phyloP scores from a whole-genome alignment of 2,113 vertebrate species.

The Cepphus grylle region DNA sequence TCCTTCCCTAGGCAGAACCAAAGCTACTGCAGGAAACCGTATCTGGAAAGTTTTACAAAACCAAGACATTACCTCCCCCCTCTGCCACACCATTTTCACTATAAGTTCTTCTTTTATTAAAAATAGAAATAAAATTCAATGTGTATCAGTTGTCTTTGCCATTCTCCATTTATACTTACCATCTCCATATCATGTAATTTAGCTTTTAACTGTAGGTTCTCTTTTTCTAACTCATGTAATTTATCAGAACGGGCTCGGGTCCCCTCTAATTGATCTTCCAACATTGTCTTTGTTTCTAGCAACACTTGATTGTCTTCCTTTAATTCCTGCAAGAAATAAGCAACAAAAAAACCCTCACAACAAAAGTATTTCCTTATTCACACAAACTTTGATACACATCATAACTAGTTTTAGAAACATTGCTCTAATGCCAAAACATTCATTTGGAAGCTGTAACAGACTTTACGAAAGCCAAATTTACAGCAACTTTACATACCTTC shows the following conservation, averaged over 20 bases:
- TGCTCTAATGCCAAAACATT: background rate
- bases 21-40: background rate
- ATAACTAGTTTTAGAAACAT: background rate
- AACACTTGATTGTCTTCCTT: constrained; percentile 98
- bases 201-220: constrained; percentile 93
- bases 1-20: background rate
- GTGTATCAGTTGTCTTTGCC: background rate
- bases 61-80: background rate
- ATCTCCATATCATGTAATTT: constrained; percentile 96
- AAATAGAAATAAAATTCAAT: background rate
- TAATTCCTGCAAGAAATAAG: constrained; percentile 82
- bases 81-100: background rate
- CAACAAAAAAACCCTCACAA: background rate
- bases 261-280: constrained; percentile 94
- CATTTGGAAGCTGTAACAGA: background rate
- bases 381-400: background rate
- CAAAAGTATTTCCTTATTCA: background rate
- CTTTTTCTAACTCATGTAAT: constrained; percentile 94
- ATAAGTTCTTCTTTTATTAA: background rate
- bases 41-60: background rate
- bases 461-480: background rate
- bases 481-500: background rate
- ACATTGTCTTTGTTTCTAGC: constrained; percentile 95
- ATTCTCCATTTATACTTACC: constrained; percentile 73
- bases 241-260: constrained; percentile 91